Base-by-base conservation (phyloP, 2,888 invertebrate species). In the Microdon myrmicae region DNA sequence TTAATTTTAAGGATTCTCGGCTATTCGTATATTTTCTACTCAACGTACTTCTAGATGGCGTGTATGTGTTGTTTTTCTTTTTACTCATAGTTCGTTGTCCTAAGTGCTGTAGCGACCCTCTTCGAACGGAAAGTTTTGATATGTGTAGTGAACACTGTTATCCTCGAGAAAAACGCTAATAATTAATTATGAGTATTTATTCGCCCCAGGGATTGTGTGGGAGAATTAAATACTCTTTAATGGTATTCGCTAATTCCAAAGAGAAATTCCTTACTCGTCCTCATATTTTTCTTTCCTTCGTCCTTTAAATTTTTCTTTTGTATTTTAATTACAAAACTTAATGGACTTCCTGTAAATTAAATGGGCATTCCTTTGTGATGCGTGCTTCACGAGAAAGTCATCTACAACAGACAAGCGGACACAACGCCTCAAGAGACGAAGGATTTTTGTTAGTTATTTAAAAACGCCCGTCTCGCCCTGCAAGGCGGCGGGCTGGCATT, bases 11-110 rank as follows among this genome's bases (percentile, higher is more conserved):
- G 26, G 31, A 43, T 43, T 38, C 32, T 31, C 12, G 38, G 16
- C 38, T 47, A 25, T 29, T 37, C 56, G 38, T 43, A 58, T 58
- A 56, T 58, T 58, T 49, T 58, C 37, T 26, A 37, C 44, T 49
- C 38, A 45, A 23, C 19, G 23, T 23, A 7, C 34, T 44, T 19
- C 6, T 10, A 14, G n/a, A n/a, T n/a, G n/a, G n/a, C n/a, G n/a
- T n/a, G n/a, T n/a, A n/a, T n/a, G n/a, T n/a, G 16, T 12, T 28
- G 20, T 17, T 19, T 7, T 31, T 25, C 12, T 22, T 35, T 13
- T 28, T 19, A 10, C 10, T 13, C 19, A 1, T 16, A 17, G 22
- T 9, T 25, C 17, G 9, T 12, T 31, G 2, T 10, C 22, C 22
- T 37, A 10, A 9, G 22, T 12, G 37, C 41, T 13, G 22, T 39